Conservation (phyloP, 2,113 vertebrate species). For the Grammomys surdaster region DNA sequence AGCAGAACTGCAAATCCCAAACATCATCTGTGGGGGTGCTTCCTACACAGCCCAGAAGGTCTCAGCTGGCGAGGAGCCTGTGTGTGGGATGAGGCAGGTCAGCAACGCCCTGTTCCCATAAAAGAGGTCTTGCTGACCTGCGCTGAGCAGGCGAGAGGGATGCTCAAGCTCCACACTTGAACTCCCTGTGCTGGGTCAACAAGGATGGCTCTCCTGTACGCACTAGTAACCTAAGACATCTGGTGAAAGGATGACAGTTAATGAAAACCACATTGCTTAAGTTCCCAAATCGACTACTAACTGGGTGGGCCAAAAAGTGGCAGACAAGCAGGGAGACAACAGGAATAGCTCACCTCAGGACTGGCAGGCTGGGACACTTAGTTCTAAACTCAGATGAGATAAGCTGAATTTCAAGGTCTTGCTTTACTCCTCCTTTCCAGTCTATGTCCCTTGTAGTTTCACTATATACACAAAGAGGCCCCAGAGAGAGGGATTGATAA, state of each 20-base stretch:
- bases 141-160: neutral
- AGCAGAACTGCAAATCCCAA: neutral
- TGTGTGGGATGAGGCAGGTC: conserved; percentile 26
- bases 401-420: neutral
- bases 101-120: neutral
- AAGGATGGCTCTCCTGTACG: neutral
- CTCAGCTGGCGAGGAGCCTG: conserved; percentile 24
- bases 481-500: neutral
- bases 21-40: neutral
- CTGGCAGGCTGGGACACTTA: neutral
- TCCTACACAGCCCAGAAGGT: neutral
- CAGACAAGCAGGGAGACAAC: neutral
- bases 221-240: neutral
- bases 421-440: neutral
- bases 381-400: conserved; percentile 20
- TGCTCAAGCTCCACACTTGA: neutral
- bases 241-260: neutral
- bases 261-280: neutral
- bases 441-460: neutral
- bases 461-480: neutral
- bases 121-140: conserved; percentile 51
- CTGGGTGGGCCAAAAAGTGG: neutral
- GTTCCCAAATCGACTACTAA: neutral
- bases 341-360: neutral
- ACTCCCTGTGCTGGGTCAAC: neutral